Base-by-base conservation (phyloP, 2,797 vertebrate species). In the Sebastiscus tertius region DNA sequence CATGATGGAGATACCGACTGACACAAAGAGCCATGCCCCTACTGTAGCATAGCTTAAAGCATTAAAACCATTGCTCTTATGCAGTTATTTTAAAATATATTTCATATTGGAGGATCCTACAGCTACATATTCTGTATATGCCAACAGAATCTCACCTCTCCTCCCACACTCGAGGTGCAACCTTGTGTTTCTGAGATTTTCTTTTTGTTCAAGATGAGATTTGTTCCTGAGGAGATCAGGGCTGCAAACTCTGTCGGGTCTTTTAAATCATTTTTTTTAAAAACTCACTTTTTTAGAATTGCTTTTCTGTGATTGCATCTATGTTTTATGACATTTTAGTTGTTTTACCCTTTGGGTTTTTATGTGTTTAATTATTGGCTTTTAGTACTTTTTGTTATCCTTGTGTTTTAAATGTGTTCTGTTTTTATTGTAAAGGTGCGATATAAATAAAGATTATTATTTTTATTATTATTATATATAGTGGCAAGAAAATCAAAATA, bases 151-250 rank as follows among this genome's bases (percentile, higher is more conserved):
- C 24, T n/a, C 24, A 65, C 61, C 22, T 74, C 34, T 67, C 27
- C 72, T 72, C 74, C 77, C 42, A 82, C 74, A 56, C 2, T 26
- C 31, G 56, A 79, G 61, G 7, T 69, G 42, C 26, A 42, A 33
- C 42, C 18, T 77, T 70, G 33, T 81, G 24, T 63, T 87, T 71
- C 33, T 4, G 16, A 34, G 12, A 14, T 13, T 13, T 10, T 46
- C 36, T 27, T 16, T 24, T 56, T 60, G 71, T 22, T 52, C 2
- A 36, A 59, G 27, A 77, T 68, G 49, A 82, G 58, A 67, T 52
- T 61, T 34, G 26, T 56, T 46, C 42, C 16, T 46, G 42, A 20
- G 42, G 42, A 46, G 16, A 46, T 46, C 42, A 46, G 42, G 16
- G 42, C 1, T 18, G 16, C 3, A 46, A 16, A 46, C 42, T 46